phyloP scores from a whole-genome alignment of 2,888 invertebrate genomes.

The Trypoxylon attenuatum region DNA sequence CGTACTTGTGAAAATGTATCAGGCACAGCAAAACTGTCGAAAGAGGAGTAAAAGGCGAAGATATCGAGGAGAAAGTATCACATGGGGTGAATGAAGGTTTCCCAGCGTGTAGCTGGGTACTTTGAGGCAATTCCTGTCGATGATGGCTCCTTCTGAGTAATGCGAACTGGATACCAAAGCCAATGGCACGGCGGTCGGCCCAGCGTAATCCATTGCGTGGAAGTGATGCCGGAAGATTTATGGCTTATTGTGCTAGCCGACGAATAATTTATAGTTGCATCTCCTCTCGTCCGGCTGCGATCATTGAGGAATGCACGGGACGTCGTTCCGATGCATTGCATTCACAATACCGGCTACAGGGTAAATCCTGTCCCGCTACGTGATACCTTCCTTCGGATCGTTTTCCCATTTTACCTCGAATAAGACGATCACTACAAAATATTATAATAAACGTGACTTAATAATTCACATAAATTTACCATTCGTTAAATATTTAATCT shows the following conservation, averaged over 20 bases:
- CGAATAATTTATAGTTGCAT: constrained; percentile 25
- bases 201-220: neutral
- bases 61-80: neutral
- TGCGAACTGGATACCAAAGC: constrained; percentile 16
- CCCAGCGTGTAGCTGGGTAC: no score
- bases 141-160: constrained; percentile 16
- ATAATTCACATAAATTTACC: no score
- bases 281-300: neutral
- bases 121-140: constrained; percentile 13
- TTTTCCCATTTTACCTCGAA: no score
- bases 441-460: no score
- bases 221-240: constrained; percentile 32
- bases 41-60: neutral
- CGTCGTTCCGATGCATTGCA: neutral
- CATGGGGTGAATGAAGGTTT: no score
- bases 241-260: constrained; percentile 3
- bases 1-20: neutral
- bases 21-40: neutral
- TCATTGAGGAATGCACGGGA: neutral
- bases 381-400: no score
- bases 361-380: no score
- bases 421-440: no score
- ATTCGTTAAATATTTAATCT: no score
- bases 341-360: neutral
- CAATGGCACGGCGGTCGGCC: neutral